Percentiles rank a stretch among this genome's conserved stretches.
Conservation (phyloP, 1,140 invertebrate species). For the Trichonephila inaurata region DNA sequence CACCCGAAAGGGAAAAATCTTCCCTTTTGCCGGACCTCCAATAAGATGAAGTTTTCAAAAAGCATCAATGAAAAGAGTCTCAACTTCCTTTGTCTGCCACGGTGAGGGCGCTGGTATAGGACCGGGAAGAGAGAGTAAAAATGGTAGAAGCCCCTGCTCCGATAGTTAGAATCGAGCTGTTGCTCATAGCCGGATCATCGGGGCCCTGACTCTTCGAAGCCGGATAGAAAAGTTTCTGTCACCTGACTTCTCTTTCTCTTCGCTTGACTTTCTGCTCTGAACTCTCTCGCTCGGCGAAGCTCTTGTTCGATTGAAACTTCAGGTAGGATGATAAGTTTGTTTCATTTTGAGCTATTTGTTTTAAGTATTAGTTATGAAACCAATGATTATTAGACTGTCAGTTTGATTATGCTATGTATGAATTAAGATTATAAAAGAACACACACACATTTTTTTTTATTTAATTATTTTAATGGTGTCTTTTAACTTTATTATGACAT, state of each 20-base stretch:
- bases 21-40: background rate
- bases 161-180: constrained; percentile 23
- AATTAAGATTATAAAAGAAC: too few species aligned
- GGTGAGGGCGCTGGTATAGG: constrained; percentile 13
- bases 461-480: too few species aligned
- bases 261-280: background rate
- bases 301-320: background rate
- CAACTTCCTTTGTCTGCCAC: background rate
- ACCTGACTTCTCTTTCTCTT: background rate
- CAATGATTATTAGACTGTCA: too few species aligned
- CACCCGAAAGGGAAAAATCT: background rate
- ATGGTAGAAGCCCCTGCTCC: constrained; percentile 4
- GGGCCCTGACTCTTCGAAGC: background rate
- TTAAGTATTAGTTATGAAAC: too few species aligned
- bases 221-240: constrained; percentile 19
- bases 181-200: background rate
- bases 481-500: too few species aligned
- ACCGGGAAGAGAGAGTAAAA: background rate
- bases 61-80: background rate
- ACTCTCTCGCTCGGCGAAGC: background rate
- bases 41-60: constrained; percentile 2
- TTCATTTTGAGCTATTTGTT: too few species aligned
- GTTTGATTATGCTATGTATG: too few species aligned
- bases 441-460: too few species aligned
- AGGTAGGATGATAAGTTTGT: background rate